Evolutionary conservation across 2,113 vertebrate species (phyloP).

Genomic region (Nyctereutes procyonoides): DNA sequence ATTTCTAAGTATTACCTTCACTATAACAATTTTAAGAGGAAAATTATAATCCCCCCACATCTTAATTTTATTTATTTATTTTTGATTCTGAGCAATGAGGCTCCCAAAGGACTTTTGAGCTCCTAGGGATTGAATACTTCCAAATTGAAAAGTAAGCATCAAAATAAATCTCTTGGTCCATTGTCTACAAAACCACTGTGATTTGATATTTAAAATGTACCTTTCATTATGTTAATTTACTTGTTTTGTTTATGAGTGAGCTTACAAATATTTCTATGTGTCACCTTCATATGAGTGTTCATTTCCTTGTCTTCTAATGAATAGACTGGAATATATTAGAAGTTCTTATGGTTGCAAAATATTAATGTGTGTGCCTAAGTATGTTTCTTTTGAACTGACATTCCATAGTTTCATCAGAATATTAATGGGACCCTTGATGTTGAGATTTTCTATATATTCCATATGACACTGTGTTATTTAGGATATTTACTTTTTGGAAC

Average conservation of each 20-base stretch:
- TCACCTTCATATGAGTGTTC: background rate
- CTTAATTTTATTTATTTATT: background rate
- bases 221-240: background rate
- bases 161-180: background rate
- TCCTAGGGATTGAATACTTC: background rate
- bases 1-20: background rate
- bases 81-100: background rate
- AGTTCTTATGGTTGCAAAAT: background rate
- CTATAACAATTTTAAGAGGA: background rate
- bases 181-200: background rate
- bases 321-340: background rate
- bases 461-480: background rate
- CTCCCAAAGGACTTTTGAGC: background rate
- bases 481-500: background rate
- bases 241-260: background rate
- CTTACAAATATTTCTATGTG: background rate
- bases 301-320: background rate
- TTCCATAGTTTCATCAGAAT: background rate
- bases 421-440: background rate
- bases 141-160: background rate
- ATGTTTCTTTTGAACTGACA: background rate
- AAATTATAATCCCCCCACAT: background rate
- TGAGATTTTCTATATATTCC: background rate
- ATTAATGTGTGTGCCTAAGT: background rate
- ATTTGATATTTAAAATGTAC: background rate